Conservation (phyloP, 2,888 invertebrate genomes). For the Parnassius smintheus region DNA sequence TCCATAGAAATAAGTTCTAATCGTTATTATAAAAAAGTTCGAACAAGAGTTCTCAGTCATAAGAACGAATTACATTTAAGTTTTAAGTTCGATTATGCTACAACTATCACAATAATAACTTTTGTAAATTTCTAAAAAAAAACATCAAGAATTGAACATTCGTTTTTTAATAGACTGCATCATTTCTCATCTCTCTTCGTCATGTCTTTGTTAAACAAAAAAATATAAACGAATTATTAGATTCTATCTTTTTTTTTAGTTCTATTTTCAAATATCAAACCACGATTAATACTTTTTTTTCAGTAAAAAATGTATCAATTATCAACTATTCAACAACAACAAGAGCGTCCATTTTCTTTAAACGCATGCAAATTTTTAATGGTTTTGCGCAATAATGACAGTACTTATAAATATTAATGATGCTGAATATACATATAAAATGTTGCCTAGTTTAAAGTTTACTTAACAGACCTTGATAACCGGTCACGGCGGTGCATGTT, state of each 20-base stretch:
- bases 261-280: too few species aligned
- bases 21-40: too few species aligned
- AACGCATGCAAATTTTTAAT: conserved; percentile 5
- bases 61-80: neutral
- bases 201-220: too few species aligned
- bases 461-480: conserved; percentile 24
- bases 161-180: too few species aligned
- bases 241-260: too few species aligned
- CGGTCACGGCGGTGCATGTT: conserved; percentile 11
- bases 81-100: conserved; percentile 10
- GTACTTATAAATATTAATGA: conserved; percentile 20
- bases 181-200: too few species aligned
- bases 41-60: conserved; percentile 8
- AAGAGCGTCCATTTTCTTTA: neutral
- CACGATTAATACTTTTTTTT: neutral
- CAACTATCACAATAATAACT: conserved; percentile 14
- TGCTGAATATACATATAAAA: neutral
- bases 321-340: conserved; percentile 2
- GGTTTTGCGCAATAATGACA: conserved; percentile 19
- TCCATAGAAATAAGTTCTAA: too few species aligned
- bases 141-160: conserved; percentile 1
- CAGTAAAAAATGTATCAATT: neutral
- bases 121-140: conserved; percentile 8
- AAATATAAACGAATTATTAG: too few species aligned
- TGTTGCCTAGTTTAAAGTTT: conserved; percentile 10